These are phyloP conservation scores for Brienomyrus longianalis DNA, from an alignment of 2,113 vertebrate species.

Conservation along the genomic window DNA sequence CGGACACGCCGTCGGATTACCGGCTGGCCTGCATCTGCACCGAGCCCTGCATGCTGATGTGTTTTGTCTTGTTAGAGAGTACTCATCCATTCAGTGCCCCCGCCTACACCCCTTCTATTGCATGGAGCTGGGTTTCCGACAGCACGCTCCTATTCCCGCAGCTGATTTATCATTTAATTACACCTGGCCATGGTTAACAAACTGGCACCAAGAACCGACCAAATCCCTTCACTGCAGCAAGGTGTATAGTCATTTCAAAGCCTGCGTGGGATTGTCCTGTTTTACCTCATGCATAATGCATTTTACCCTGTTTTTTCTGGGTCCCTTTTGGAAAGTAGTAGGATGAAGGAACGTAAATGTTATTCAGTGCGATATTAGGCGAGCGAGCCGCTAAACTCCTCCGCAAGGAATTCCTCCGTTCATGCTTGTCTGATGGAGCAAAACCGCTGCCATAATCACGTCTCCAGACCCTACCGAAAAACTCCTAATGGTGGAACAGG, in stretches of 20 bases:
- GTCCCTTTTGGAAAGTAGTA: not conserved
- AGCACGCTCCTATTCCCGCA: not conserved
- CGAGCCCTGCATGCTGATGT: not conserved
- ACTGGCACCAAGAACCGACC: not conserved
- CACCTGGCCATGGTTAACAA: not conserved
- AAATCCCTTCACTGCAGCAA: not conserved
- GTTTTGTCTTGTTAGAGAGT: not conserved
- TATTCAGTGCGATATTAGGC: not conserved
- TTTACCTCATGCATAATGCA: not conserved
- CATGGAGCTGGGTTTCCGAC: not conserved
- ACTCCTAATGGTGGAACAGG: not conserved
- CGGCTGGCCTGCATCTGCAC: not conserved
- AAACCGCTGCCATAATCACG: not conserved
- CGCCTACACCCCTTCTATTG: not conserved
- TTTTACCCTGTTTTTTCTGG: not conserved
- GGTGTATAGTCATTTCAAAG: not conserved
- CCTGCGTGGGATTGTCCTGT: not conserved
- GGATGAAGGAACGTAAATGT: not conserved
- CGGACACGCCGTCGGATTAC: not conserved
- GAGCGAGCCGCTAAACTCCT: not conserved
- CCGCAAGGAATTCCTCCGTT: not conserved
- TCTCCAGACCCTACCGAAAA: not conserved
- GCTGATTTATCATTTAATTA: slow-evolving; percentile 4
- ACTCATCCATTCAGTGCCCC: not conserved
- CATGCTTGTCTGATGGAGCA: not conserved